These are phyloP conservation scores for Macrophya annulata DNA, from an alignment of 2,888 invertebrate genomes.

Conservation along the genomic window DNA sequence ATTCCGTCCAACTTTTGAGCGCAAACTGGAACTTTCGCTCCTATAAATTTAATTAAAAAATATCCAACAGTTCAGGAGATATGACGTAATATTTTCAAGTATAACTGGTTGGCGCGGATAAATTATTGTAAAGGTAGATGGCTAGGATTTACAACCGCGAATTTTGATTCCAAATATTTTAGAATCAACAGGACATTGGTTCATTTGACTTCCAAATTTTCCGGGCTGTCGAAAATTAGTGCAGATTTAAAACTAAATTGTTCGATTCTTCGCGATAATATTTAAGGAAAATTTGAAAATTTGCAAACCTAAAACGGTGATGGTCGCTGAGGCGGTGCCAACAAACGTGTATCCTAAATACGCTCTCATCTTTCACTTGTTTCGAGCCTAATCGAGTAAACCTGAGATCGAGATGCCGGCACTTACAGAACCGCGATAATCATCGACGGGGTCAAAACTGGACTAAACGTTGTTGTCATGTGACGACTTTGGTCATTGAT, in stretches of 20 bases:
- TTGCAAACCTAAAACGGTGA: slow-evolving; percentile 77
- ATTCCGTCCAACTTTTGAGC: too few relatives aligned
- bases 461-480: slow-evolving; percentile 71
- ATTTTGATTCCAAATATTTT: too few relatives aligned
- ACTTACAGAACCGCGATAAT: slow-evolving; percentile 16
- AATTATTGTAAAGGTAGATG: too few relatives aligned
- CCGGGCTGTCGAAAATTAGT: not conserved
- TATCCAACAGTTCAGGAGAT: too few relatives aligned
- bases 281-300: slow-evolving; percentile 17
- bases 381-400: slow-evolving; percentile 53
- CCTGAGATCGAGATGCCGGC: slow-evolving; percentile 20
- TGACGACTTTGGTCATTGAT: slow-evolving; percentile 64
- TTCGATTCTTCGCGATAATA: not conserved
- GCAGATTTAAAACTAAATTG: not conserved
- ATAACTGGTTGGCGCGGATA: too few relatives aligned
- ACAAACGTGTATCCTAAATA: slow-evolving; percentile 78
- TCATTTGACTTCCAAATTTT: too few relatives aligned
- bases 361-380: slow-evolving; percentile 70
- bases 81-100: too few relatives aligned
- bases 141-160: too few relatives aligned
- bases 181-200: too few relatives aligned
- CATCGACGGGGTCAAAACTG: slow-evolving; percentile 10
- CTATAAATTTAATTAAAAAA: too few relatives aligned
- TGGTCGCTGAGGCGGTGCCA: slow-evolving; percentile 73
- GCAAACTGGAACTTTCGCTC: too few relatives aligned